Base-by-base conservation (phyloP, 2,888 invertebrate species). In the Fabriciana adippe region DNA sequence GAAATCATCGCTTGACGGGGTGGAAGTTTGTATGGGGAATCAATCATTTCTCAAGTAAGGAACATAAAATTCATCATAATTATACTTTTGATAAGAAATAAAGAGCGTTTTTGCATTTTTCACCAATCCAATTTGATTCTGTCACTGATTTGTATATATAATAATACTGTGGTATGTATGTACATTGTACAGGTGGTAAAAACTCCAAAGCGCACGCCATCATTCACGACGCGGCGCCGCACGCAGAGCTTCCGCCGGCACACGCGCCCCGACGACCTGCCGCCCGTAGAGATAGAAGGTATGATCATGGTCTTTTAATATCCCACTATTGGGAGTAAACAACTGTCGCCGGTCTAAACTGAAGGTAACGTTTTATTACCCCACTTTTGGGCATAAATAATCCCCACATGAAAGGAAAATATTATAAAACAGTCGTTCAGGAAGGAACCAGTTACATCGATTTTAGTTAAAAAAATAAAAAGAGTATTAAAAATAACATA, bases 271-370 rank as follows among this genome's bases (percentile, higher is more conserved):
- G 94, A 94, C 78, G 85, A 95, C n/a, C 83, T 98, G 72, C 98
- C 98, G 5, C 97, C 98, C 0, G 97, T 97, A 0, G 98, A 98
- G 86, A 97, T 98, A 54, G 97, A 98, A 88, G 98, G 98, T 75
- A 93, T 94, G 72, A 73, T 18, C 1, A 0, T 26, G 6, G 35
- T 6, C 6, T 8, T 8, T 35, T 35, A 8, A 50, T 50, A 50
- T 50, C 15, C 15, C 50, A 50, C 50, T n/a, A 16, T 2, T 50
- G 6, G 35, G 35, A 6, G 8, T 11, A 5, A 16, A 50, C 5
- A 50, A 50, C 18, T 18, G 18, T 2, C 18, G 18, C 18, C 18
- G 18, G 18, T 18, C 2, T 18, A 18, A 18, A 18, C 2, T 18
- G 18, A 18, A 18, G 2, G 18, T 18, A 18, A 18, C 2, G 18